These are phyloP conservation scores for Phaethornis superciliosus DNA, from an alignment of 2,113 vertebrate genomes.

Conservation along the genomic window DNA sequence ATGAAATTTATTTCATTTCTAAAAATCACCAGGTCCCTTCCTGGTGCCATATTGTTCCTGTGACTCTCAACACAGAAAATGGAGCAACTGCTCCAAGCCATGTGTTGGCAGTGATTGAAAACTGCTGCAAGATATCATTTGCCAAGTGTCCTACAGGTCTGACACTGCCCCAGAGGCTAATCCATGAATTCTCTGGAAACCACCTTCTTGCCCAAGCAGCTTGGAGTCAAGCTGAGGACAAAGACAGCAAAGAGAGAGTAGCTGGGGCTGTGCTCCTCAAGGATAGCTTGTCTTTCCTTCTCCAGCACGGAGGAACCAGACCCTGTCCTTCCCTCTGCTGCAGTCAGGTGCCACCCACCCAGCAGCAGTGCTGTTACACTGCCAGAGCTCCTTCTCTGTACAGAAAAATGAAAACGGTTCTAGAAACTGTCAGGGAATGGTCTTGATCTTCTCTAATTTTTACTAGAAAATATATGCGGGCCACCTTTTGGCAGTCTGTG, in stretches of 20 bases:
- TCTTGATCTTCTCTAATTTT: not conserved
- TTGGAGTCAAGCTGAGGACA: not conserved
- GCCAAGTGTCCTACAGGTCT: not conserved
- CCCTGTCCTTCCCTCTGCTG: not conserved
- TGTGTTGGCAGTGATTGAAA: not conserved
- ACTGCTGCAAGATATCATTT: not conserved
- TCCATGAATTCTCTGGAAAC: not conserved
- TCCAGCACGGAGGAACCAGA: fast-evolving
- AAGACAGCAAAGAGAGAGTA: fast-evolving
- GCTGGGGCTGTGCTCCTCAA: not conserved
- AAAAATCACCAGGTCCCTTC: not conserved
- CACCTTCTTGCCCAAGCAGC: not conserved
- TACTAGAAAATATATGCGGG: not conserved
- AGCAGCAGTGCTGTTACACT: not conserved
- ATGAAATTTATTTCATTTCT: not conserved
- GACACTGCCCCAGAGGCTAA: not conserved
- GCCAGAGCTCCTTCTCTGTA: not conserved
- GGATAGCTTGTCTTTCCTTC: not conserved
- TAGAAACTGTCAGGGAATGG: not conserved
- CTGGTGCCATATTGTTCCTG: not conserved
- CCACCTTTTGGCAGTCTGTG: not conserved
- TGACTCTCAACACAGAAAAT: not conserved
- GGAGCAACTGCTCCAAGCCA: not conserved
- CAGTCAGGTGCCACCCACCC: fast-evolving
- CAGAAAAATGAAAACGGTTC: not conserved